Evolutionary conservation across 2,797 vertebrate species (phyloP).

Genomic region (Denticeps clupeoides): DNA sequence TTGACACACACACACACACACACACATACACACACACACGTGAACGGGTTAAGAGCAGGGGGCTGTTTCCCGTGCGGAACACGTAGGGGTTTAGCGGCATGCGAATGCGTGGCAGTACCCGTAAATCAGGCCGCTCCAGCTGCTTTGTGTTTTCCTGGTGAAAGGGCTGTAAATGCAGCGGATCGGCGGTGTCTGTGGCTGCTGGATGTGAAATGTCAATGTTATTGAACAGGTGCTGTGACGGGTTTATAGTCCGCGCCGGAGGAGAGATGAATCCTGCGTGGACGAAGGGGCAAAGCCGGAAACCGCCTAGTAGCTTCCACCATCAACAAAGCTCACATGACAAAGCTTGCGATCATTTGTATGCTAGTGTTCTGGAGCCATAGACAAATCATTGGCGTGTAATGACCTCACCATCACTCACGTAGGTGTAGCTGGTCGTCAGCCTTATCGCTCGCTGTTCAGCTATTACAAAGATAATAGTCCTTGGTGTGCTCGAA

Average conservation of each 20-base stretch:
- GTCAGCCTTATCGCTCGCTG: too few species aligned
- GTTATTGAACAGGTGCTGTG: conserved; percentile 69
- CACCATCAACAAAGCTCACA: too few species aligned
- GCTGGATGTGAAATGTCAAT: conserved; percentile 65
- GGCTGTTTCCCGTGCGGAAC: conserved; percentile 30
- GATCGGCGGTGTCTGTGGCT: conserved; percentile 42
- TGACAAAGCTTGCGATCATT: too few species aligned
- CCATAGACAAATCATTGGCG: too few species aligned
- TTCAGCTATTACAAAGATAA: too few species aligned
- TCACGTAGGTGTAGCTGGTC: too few species aligned
- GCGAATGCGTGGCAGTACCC: conserved; percentile 3
- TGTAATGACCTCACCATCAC: too few species aligned
- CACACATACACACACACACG: conserved; percentile 3
- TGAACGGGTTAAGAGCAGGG: conserved; percentile 13
- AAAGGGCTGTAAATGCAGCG: conserved; percentile 46
- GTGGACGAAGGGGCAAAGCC: not conserved
- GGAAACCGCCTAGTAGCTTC: too few species aligned
- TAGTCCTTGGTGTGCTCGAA: too few species aligned
- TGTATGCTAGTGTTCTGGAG: too few species aligned
- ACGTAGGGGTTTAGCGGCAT: conserved; percentile 25
- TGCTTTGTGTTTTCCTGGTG: conserved; percentile 35
- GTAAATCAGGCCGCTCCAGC: conserved; percentile 27
- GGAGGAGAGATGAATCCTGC: conserved; percentile 49
- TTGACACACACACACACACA: conserved; percentile 3
- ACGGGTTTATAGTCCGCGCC: conserved; percentile 64